Base-by-base conservation (phyloP, 2,797 vertebrate genomes). In the Todus mexicanus region DNA sequence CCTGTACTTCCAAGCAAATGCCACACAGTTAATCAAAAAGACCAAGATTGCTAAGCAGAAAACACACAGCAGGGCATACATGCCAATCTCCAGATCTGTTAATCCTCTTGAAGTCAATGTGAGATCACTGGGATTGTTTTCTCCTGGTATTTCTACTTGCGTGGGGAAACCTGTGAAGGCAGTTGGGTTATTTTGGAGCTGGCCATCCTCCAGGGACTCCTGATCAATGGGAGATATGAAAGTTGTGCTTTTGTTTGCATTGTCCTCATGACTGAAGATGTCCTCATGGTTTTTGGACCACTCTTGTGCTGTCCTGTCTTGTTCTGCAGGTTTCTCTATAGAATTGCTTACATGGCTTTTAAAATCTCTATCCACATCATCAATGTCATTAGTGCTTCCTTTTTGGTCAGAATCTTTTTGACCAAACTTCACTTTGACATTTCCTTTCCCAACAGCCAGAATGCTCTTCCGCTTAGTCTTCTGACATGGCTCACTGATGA, bases 31-130 rank as follows among this genome's bases (percentile, higher is more conserved):
- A 97, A 99, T 99, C 90, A 99, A 97, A 97, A 99, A 99, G 95
- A 99, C 99, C 87, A 99, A 95, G 96, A 99, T 99, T 82, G 99
- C 99, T 77, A 99, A 97, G 95, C 99, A 99, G 97, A 99, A 99
- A 42, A 99, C 99, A 2, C 99, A 98, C 31, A 99, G 97, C 76
- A 99, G 98, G 8, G 99, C 99, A 3, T 99, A 99, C 99, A 99
- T 99, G 94, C 99, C 99, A 1, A 99, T 99, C 98, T 99, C 99
- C 90, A 99, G 94, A 96, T 99, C 99, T 0, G 98, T 99, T 43
- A 99, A 95, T 17, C 99, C 99, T 76, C 99, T 97, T 3, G 98
- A 97, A 88, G 98, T 97, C 96, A 98, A 97, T 0, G 98, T 98
- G 29, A 99, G 98, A 95, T 99, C 99, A 6, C 98, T 97, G 22